Base-by-base conservation (phyloP, 2,797 vertebrate genomes). In the Argya squamiceps region DNA sequence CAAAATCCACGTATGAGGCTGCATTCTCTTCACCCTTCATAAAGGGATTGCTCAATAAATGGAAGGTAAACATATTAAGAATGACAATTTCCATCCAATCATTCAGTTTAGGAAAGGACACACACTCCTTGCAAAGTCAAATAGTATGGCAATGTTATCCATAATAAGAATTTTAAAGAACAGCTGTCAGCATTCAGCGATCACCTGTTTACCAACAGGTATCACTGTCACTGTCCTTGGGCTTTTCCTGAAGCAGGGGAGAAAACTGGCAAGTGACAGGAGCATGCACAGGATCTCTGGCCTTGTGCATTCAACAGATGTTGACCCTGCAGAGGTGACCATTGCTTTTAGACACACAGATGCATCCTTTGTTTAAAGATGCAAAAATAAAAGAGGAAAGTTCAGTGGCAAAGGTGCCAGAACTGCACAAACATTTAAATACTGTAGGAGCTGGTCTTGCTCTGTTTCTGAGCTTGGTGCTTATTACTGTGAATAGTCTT, bases 61-160 rank as follows among this genome's bases (percentile, higher is more conserved):
- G 52, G 41, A 77, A 95, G 62, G 63, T 70, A 94, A 97, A 89
- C 56, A 89, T 64, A 93, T 80, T 88, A 97, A 92, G 79, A 94
- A 53, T 49, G 37, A 77, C 62, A 86, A 88, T 89, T 95, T 91
- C 53, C 49, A 92, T 77, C 41, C 67, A 83, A 43, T 84, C n/a
- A 73, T 73, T 92, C 67, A 68, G 69, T 81, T 95, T 90, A 94
- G 63, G 55, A 91, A 47, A 60, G 79, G 84, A 64, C 36, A 96
- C 46, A 77, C 1, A 0, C 39, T 88, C 39, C 82, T 88, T 62
- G 32, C 80, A 84, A 94, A 94, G 71, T 84, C 84, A 92, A 95
- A 92, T 20, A 89, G 41, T 30, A 32, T 0, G 12, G 43, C 53
- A 95, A 96, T 75, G 76, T 93, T 85, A 84, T 67, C 26, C 8